phyloP scores from a whole-genome alignment of 2,113 vertebrate genomes.

The Sceloporus undulatus region DNA sequence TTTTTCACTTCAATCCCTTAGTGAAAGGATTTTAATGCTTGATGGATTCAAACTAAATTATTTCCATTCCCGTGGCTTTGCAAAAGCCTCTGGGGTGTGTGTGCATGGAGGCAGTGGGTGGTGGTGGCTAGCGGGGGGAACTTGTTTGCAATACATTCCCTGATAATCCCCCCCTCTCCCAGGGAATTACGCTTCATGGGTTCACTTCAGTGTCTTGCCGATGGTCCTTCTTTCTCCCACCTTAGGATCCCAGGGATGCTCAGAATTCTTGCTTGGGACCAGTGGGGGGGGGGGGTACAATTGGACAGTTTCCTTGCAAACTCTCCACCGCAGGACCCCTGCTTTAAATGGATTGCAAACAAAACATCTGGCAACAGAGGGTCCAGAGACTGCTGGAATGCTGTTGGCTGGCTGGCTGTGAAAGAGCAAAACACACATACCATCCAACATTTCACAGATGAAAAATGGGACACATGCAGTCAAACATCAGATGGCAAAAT shows the following conservation, averaged over 20 bases:
- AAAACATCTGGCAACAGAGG: slow-evolving; percentile 8
- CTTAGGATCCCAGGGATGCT: slow-evolving; percentile 26
- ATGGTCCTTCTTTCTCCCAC: slow-evolving; percentile 21
- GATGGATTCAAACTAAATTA: slow-evolving; percentile 78
- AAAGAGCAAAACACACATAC: neutral
- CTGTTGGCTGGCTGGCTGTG: slow-evolving; percentile 13
- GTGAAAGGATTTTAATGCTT: slow-evolving; percentile 77
- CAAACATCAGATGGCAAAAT: too few species aligned
- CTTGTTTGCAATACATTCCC: slow-evolving; percentile 63
- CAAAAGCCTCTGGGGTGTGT: slow-evolving; percentile 63
- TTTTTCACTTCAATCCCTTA: slow-evolving; percentile 76
- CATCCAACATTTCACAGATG: neutral
- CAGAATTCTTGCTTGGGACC: neutral
- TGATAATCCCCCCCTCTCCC: slow-evolving; percentile 54
- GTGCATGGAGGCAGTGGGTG: neutral
- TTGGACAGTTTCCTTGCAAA: neutral
- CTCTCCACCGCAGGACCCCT: slow-evolving; percentile 43
- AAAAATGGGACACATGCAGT: neutral
- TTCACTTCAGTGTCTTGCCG: slow-evolving; percentile 57
- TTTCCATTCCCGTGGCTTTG: slow-evolving; percentile 74
- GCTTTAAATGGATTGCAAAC: slow-evolving; percentile 30
- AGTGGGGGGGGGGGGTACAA: too few species aligned
- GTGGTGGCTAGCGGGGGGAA: slow-evolving; percentile 57
- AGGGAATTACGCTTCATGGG: slow-evolving; percentile 58
- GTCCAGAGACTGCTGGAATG: neutral